phyloP scores from a whole-genome alignment of 2,797 vertebrate genomes.

The Danio choprae region DNA sequence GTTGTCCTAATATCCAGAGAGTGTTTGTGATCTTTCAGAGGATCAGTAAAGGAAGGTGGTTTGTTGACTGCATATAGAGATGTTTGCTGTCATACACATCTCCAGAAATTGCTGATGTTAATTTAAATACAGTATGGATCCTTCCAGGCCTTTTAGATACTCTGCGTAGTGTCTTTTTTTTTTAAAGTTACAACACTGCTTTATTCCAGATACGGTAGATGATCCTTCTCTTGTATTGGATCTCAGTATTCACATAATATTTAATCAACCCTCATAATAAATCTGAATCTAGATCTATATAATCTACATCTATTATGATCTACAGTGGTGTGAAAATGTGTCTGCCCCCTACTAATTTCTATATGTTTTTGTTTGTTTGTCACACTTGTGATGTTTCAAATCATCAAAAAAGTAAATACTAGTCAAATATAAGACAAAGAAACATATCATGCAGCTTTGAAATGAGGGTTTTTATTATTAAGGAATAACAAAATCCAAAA shows the following conservation, averaged over 20 bases:
- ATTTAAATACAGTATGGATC: constrained; percentile 9
- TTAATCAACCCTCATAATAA: no score
- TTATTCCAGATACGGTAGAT: neutral
- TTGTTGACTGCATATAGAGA: constrained; percentile 5
- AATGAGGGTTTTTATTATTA: no score
- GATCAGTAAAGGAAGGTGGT: neutral
- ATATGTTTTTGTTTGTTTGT: no score
- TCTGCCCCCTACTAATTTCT: no score
- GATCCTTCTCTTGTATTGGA: neutral
- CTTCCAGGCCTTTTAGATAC: neutral
- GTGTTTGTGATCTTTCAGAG: constrained; percentile 12
- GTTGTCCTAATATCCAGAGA: constrained; percentile 12
- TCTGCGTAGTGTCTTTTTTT: neutral
- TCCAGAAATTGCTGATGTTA: neutral
- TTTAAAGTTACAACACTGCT: neutral
- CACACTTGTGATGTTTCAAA: no score
- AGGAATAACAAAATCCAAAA: no score
- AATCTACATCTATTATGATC: no score
- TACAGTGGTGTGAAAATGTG: no score
- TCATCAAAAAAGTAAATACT: no score
- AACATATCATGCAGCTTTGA: no score
- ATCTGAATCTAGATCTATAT: no score
- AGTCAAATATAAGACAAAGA: no score
- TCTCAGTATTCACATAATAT: neutral
- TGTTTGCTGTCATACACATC: neutral